Evolutionary conservation across 2,113 vertebrate genomes (phyloP).

Genomic region (Ptilorrhoa leucosticta): DNA sequence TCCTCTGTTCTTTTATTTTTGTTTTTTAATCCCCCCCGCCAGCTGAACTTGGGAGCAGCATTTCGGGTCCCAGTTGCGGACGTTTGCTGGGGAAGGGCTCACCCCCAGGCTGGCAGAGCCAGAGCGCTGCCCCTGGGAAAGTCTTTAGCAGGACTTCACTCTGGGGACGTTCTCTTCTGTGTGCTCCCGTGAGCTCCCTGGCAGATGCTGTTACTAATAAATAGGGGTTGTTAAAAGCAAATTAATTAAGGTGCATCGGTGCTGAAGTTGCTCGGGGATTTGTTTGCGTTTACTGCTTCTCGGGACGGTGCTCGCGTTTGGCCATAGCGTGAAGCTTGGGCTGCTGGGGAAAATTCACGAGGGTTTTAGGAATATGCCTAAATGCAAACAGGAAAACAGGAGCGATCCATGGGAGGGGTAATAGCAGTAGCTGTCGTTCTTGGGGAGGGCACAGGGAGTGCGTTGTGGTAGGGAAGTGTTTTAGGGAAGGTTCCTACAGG

Average conservation of each 20-base stretch:
- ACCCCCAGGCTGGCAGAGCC: background rate
- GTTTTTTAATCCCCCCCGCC: fast-evolving
- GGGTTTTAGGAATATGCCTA: background rate
- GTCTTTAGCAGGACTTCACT: background rate
- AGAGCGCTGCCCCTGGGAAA: background rate
- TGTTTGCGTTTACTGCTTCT: background rate
- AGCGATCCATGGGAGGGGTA: background rate
- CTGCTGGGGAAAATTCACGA: background rate
- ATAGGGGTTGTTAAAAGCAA: background rate
- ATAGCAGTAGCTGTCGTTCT: background rate
- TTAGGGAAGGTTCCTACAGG: background rate
- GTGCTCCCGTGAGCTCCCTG: background rate
- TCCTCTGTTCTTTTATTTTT: background rate
- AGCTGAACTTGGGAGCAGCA: background rate
- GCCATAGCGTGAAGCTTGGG: background rate
- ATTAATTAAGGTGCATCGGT: background rate
- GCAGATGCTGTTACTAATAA: background rate
- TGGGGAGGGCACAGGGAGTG: background rate
- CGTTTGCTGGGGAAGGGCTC: background rate
- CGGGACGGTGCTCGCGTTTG: background rate
- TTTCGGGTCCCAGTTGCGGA: background rate
- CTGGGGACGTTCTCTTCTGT: background rate
- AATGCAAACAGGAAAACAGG: background rate
- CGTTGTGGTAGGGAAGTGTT: background rate
- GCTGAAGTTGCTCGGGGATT: background rate